Evolutionary conservation across 2,113 vertebrate genomes (phyloP).

Genomic region (Euleptes europaea): DNA sequence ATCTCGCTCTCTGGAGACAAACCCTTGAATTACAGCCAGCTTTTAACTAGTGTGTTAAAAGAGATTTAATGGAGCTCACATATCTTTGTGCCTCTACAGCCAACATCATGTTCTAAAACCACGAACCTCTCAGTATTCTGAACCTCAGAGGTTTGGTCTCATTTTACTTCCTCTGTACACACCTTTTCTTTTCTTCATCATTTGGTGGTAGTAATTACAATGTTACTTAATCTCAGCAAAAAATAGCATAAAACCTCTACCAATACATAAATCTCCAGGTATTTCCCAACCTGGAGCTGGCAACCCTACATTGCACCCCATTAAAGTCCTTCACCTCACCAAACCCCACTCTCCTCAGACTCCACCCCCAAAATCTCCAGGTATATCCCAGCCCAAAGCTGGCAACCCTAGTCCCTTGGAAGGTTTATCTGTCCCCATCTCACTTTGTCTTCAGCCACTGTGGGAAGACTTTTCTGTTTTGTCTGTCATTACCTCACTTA

Average conservation of each 20-base stretch:
- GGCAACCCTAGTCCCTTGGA: no score
- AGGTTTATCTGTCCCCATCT: no score
- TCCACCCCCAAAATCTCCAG: no score
- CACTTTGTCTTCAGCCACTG: no score
- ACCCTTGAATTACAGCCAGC: not conserved
- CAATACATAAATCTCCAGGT: not conserved
- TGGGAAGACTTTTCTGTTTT: no score
- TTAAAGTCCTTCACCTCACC: no score
- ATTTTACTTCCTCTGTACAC: not conserved
- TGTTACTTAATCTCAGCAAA: not conserved
- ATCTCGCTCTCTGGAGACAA: slow-evolving; percentile 26
- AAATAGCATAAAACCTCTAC: not conserved
- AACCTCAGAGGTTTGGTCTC: not conserved
- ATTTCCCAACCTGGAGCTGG: no score
- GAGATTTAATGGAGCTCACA: not conserved
- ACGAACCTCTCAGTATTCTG: not conserved
- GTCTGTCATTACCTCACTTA: no score
- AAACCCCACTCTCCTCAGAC: no score
- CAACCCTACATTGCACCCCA: no score
- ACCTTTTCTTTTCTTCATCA: not conserved
- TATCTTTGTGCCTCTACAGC: not conserved
- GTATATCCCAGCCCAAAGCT: no score
- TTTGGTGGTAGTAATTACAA: not conserved
- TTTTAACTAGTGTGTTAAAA: not conserved
- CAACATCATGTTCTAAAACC: not conserved